Evolutionary conservation across 2,797 vertebrate genomes (phyloP), one percentile per base, ranked within the genome.

Genomic region (Caiman crocodilus): DNA sequence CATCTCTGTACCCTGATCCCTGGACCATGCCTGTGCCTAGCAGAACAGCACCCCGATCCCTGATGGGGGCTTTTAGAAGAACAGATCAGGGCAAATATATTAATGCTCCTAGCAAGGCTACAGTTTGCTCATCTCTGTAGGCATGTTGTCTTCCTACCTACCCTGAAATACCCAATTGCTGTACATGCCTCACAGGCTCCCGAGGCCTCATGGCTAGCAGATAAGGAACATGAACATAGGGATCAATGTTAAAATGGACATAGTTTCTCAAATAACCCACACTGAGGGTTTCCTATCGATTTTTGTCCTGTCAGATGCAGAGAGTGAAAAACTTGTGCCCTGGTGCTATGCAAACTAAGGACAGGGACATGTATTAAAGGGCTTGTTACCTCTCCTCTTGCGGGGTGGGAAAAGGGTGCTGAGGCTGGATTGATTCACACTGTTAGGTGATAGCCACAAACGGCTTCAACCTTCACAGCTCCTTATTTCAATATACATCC

Each of bases 141-240:
- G 85, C 75, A 32, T 0, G 0, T 7, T 16, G 3, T 0, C 6
- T 21, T 87, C 64, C 23, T 35, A 75, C 61, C 35, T 30, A 25
- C 35, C 60, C 17, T 71, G 60, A 13, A 35, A n/a, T 1, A 0
- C n/a, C 80, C 84, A 85, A 73, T 13, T 4, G 63, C 64, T 81
- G 32, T 59, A 42, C 20, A 4, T 4, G 26, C 30, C 82, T 59
- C 30, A 2, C 74, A 60, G 56, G 30, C 28, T 74, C 35, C 13
- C 35, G 91, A 79, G n/a, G 26, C 23, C 76, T 21, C 61, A 87
- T 61, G 78, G 14, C 20, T 11, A 2, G 73, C 30, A 71, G 16
- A 69, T 8, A 16, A 13, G 58, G 58, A 28, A 9, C 25, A 74
- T 25, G 7, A 94, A 61, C 56, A 23, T 0, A 61, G 17, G 5